Evolutionary conservation across 2,888 invertebrate genomes (phyloP).

Genomic region (Lampropteryx suffumata): DNA sequence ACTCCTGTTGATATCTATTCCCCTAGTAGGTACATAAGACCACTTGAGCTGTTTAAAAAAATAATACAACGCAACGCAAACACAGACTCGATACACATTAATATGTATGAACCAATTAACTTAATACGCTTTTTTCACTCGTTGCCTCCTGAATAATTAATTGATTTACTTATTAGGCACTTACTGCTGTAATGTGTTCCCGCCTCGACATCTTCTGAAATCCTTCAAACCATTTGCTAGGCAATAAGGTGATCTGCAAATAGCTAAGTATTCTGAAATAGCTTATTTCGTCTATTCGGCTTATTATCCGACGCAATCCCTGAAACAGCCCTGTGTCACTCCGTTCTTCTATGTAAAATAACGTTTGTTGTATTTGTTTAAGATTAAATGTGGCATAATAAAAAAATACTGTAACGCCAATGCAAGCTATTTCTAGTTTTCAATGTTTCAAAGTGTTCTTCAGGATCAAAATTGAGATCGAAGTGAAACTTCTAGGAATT

Average conservation of each 20-base stretch:
- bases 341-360: not conserved
- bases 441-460: no score
- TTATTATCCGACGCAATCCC: conserved; percentile 16
- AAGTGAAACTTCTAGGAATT: not conserved
- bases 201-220: not conserved
- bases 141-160: conserved; percentile 14
- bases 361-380: not conserved
- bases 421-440: no score
- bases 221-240: no score
- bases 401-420: no score
- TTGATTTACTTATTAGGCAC: not conserved
- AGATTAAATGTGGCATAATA: not conserved
- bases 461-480: no score
- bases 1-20: no score
- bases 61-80: no score
- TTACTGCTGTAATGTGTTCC: not conserved
- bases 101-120: conserved; percentile 20
- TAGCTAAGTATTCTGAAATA: conserved; percentile 9
- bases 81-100: conserved; percentile 7
- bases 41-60: no score
- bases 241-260: conserved; percentile 6
- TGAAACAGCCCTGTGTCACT: not conserved
- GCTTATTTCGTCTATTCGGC: conserved; percentile 17
- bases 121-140: conserved; percentile 13
- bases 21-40: no score